Conservation (phyloP, 2,113 vertebrate species). For the Colossoma macropomum region DNA sequence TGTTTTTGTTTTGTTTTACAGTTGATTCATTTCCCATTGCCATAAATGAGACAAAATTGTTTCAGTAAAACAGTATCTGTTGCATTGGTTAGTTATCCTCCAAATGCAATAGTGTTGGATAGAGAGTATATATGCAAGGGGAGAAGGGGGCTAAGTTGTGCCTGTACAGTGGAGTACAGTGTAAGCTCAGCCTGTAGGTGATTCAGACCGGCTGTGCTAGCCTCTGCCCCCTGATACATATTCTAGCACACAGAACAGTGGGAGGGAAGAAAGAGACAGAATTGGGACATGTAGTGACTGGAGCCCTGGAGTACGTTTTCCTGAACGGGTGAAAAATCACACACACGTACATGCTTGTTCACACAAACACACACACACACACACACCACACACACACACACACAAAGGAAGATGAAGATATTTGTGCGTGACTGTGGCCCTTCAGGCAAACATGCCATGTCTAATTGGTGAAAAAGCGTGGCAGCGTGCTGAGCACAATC, state of each 20-base stretch:
- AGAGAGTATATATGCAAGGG: constrained; percentile 8
- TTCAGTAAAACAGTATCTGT: background rate
- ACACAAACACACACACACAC: background rate
- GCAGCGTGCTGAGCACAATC: constrained; percentile 8
- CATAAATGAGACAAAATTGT: background rate
- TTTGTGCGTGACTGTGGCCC: constrained; percentile 25
- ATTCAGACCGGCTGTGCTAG: constrained; percentile 16
- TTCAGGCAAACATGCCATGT: constrained; percentile 41
- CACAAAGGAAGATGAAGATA: constrained; percentile 2
- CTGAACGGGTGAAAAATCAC: constrained; percentile 41
- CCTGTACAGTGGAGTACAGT: constrained; percentile 18
- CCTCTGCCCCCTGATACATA: constrained; percentile 50
- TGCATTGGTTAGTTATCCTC: background rate
- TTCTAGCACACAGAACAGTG: constrained; percentile 47
- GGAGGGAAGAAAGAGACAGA: constrained; percentile 52
- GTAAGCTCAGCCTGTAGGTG: constrained; percentile 8
- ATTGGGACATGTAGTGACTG: constrained; percentile 44
- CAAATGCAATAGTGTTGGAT: background rate
- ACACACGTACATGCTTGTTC: background rate
- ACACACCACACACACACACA: background rate
- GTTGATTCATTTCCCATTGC: background rate
- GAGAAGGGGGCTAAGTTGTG: constrained; percentile 1
- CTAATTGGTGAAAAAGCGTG: constrained; percentile 27
- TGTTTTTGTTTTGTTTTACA: too few relatives aligned
- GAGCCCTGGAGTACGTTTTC: constrained; percentile 38